Base-by-base conservation (phyloP, 2,888 invertebrate species). In the Calephelis perditalis region DNA sequence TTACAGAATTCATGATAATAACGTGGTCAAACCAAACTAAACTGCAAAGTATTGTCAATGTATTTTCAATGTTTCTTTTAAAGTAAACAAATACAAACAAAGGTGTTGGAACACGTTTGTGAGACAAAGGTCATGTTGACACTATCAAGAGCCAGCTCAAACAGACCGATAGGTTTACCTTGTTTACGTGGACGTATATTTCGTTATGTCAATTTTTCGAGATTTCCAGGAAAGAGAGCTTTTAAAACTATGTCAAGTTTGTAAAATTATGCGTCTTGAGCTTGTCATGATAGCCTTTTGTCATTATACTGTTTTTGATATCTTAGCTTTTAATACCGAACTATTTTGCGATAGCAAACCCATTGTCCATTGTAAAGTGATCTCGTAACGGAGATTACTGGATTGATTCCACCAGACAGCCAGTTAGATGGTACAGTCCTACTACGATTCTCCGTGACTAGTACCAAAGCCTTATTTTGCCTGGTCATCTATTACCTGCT, bases 61-160 rank as follows among this genome's bases (percentile, higher is more conserved):
- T 52, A 49, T 52, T 52, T 52, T 35, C 52, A 52, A 52, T 52
- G 52, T 52, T 52, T 52, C 52, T 52, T 52, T 52, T 52, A 52
- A 52, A 52, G 52, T 35, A 52, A 52, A 79, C 79, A 76, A 70
- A 72, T 72, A 75, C 77, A 79, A 79, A 79, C 77, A 80, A 77
- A 77, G 75, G 73, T 75, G 79, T 78, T 76, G 76, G 71, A 77
- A 79, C 85, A 74, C 79, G 87, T 86, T 84, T 82, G 84, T 81
- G 78, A 81, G 82, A 70, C 77, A 74, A 72, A 78, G 77, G 76
- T 73, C 74, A 64, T 87, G 81, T 89, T 89, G 86, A 88, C 89
- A 82, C 76, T 85, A 86, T 87, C 84, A 84, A 87, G 84, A 84
- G 85, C 78, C 80, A 82, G 78, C 79, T 81, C 82, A 86, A 84